phyloP scores from a whole-genome alignment of 2,888 invertebrate genomes.

The Platycheirus albimanus region DNA sequence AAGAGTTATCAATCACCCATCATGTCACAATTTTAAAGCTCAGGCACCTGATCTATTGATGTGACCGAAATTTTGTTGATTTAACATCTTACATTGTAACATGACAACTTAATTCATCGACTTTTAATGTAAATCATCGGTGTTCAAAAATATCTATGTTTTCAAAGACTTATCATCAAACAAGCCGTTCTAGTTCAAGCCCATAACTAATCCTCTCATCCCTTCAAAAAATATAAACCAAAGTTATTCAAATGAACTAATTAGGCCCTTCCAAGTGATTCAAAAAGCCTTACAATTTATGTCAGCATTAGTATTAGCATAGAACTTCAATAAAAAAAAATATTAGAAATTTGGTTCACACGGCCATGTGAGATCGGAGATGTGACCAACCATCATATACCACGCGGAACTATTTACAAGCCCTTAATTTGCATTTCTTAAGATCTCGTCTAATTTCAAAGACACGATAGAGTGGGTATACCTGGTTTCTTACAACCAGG shows the following conservation, averaged over 20 bases:
- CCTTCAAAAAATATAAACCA: not conserved
- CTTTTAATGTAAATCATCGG: not conserved
- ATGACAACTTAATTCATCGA: not conserved
- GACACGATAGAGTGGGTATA: not conserved
- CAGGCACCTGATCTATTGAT: no score
- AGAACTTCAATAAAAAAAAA: not conserved
- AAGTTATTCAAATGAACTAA: slow-evolving; percentile 6
- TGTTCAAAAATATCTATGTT: no score
- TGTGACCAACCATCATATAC: no score
- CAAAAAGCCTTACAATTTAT: not conserved
- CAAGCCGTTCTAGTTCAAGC: not conserved
- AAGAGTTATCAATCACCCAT: no score
- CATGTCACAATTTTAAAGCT: no score
- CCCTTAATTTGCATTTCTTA: slow-evolving; percentile 32
- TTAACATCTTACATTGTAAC: not conserved
- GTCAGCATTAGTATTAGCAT: not conserved
- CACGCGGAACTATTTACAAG: slow-evolving; percentile 25
- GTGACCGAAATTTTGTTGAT: no score
- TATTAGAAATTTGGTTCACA: slow-evolving; percentile 24
- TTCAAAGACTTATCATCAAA: no score
- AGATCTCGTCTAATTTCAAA: not conserved
- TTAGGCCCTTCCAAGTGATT: not conserved
- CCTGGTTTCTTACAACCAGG: no score
- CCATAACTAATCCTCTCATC: not conserved
- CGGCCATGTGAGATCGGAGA: no score